Conservation (phyloP, 2,888 invertebrate species). For the Andrena bucephala region DNA sequence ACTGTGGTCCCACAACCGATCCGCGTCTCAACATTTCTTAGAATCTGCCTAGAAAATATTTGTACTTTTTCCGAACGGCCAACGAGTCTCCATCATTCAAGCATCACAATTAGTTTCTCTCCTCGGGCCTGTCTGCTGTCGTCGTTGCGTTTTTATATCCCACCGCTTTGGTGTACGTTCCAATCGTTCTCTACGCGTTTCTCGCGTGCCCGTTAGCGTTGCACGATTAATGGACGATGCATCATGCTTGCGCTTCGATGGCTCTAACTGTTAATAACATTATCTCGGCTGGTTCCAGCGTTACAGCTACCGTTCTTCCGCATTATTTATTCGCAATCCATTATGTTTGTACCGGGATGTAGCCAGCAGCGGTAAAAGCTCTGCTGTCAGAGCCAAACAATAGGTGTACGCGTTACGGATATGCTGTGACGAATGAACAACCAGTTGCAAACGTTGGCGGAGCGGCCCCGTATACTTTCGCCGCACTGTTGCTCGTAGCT, state of each 20-base stretch:
- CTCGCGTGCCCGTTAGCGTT: not conserved
- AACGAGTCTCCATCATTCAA: slow-evolving; percentile 2
- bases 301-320: not conserved
- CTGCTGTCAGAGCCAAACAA: not conserved
- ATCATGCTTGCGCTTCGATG: slow-evolving; percentile 7
- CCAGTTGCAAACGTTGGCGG: not conserved
- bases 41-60: slow-evolving; percentile 6
- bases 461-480: not conserved
- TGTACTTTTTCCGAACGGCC: not conserved
- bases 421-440: not conserved
- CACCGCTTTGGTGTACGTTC: not conserved
- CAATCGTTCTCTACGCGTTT: not conserved
- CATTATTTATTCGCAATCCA: not conserved
- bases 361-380: not conserved
- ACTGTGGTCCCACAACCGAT: not conserved
- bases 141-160: not conserved
- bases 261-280: slow-evolving; percentile 25
- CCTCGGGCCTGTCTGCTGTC: not conserved
- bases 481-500: not conserved
- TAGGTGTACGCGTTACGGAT: not conserved
- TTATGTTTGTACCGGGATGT: not conserved
- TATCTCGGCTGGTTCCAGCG: not conserved
- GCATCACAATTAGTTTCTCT: slow-evolving; percentile 2
- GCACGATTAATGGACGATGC: not conserved
- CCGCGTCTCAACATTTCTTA: not conserved